Percentiles rank a stretch among this genome's conserved stretches.
Conservation (phyloP, 1,140 invertebrate genomes). For the Listronotus bonariensis region DNA sequence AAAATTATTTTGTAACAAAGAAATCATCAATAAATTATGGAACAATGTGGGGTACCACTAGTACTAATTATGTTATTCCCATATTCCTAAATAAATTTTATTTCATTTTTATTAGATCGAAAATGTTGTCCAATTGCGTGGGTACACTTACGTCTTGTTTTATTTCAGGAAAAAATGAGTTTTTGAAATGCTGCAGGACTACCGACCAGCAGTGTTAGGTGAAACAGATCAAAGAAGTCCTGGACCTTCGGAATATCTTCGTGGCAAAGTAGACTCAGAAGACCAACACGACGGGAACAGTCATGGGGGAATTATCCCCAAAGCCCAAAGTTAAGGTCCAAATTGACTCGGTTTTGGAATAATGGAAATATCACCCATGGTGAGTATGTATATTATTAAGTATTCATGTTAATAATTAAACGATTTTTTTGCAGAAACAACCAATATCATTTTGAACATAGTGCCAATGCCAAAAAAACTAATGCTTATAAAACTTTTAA, state of each 20-base stretch:
- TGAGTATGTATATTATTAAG: background rate
- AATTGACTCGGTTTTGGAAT: slow-evolving; percentile 73
- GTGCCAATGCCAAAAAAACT: no score
- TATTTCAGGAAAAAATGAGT: slow-evolving; percentile 49
- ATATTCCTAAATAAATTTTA: no score
- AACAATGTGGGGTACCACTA: no score
- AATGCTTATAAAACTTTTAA: no score
- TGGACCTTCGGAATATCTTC: slow-evolving; percentile 66
- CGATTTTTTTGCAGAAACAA: no score
- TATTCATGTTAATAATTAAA: no score
- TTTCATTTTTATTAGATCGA: no score
- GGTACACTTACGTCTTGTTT: background rate
- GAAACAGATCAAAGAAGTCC: slow-evolving; percentile 66
- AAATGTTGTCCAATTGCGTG: no score
- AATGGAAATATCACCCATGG: slow-evolving; percentile 44
- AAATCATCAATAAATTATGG: no score
- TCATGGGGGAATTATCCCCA: slow-evolving; percentile 49
- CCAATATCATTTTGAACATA: no score
- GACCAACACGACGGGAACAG: slow-evolving; percentile 45
- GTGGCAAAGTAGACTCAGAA: slow-evolving; percentile 56
- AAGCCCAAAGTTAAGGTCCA: slow-evolving; percentile 77
- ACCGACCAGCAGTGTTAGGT: slow-evolving; percentile 62
- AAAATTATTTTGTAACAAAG: no score
- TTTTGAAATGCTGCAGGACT: slow-evolving; percentile 83
- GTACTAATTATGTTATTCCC: no score